phyloP scores from a whole-genome alignment of 2,888 invertebrate genomes.

The Dryadula phaetusa region DNA sequence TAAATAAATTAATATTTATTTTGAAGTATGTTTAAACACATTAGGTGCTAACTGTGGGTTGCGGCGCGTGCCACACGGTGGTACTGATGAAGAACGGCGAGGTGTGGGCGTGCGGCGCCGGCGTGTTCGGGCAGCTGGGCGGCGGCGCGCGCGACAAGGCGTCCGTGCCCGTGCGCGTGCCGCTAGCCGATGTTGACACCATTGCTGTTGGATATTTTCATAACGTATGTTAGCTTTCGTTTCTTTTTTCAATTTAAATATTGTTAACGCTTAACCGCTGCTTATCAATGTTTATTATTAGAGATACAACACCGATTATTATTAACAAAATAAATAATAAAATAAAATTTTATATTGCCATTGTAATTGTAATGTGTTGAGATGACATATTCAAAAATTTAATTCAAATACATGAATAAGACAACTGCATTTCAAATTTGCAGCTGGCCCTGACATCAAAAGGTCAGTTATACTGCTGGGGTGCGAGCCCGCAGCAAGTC shows the following conservation, averaged over 20 bases:
- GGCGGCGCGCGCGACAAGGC: conserved; percentile 86
- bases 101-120: conserved; percentile 88
- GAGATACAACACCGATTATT: no score
- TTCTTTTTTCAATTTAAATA: no score
- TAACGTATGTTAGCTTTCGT: conserved; percentile 76
- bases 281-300: no score
- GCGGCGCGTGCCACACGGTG: conserved; percentile 91
- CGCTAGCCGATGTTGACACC: conserved; percentile 60
- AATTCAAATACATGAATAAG: no score
- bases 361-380: no score
- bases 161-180: conserved; percentile 83
- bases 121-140: conserved; percentile 90
- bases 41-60: conserved; percentile 71
- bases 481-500: conserved; percentile 86
- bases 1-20: no score
- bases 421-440: no score
- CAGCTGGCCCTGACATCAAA: conserved; percentile 82
- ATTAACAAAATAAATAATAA: no score
- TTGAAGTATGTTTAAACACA: no score
- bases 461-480: conserved; percentile 84
- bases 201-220: conserved; percentile 87
- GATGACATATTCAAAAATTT: no score
- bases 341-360: no score
- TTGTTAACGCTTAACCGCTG: no score
- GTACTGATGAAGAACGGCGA: conserved; percentile 87